These are phyloP conservation scores for Ramphastos sulfuratus DNA, from an alignment of 2,113 vertebrate species.

Conservation along the genomic window DNA sequence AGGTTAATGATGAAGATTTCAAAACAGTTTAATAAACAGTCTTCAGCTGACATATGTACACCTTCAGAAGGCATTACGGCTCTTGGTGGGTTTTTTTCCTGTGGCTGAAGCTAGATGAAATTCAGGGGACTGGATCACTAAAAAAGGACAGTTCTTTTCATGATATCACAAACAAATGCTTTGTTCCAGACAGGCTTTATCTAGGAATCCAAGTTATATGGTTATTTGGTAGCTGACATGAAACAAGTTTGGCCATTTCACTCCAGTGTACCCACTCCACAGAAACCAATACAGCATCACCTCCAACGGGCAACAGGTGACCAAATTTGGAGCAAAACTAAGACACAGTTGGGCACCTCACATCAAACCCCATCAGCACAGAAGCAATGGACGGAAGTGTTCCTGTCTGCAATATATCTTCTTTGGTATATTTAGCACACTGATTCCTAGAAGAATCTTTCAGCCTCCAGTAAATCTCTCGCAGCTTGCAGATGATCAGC, in stretches of 20 bases:
- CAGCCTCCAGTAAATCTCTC: background rate
- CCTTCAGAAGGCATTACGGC: background rate
- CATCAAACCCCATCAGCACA: background rate
- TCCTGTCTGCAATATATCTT: background rate
- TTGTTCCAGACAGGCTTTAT: background rate
- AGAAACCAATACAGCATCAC: background rate
- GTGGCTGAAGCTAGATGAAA: background rate
- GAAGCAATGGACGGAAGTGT: background rate
- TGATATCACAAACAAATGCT: background rate
- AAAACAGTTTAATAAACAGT: background rate
- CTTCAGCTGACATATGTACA: background rate
- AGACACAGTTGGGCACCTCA: background rate
- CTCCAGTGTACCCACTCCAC: background rate
- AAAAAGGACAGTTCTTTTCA: background rate
- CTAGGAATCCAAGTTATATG: background rate
- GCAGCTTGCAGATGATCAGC: constrained; percentile 1
- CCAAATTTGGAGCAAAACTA: background rate
- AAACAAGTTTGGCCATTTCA: background rate
- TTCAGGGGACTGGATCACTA: background rate
- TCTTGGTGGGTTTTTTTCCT: background rate
- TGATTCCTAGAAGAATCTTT: constrained; percentile 37
- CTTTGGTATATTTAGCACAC: background rate
- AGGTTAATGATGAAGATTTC: background rate
- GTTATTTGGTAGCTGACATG: background rate
- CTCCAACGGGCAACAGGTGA: background rate